Evolutionary conservation across 2,888 invertebrate genomes (phyloP), one percentile per base, ranked within the genome.

Genomic region (Helleia helle): DNA sequence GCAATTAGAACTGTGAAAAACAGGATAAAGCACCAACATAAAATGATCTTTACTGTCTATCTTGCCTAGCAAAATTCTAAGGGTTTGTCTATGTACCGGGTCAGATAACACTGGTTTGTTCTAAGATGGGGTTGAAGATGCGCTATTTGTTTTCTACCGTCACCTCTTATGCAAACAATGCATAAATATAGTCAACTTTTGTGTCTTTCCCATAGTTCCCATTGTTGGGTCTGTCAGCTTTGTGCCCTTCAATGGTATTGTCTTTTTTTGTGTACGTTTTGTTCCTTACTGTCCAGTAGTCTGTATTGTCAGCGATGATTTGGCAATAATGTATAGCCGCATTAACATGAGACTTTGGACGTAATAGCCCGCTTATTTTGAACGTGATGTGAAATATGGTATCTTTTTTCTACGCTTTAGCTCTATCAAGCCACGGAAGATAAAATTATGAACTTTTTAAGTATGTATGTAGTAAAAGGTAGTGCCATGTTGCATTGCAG

Each of bases 91-190:
- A n/a, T n/a, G n/a, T n/a, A n/a, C n/a, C n/a, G n/a, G n/a, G n/a
- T n/a, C n/a, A n/a, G n/a, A n/a, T n/a, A n/a, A n/a, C n/a, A 46
- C 28, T 65, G 66, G 74, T 45, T 40, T 11, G 3, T 18, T 42
- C 22, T 38, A 59, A 61, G 68, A 71, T 65, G 59, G 76, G 79
- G 77, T 74, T 58, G 59, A 64, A 64, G 65, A 63, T 62, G 53
- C 59, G 62, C 63, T 79, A 79, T 84, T 83, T 83, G 79, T 83
- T 79, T 76, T 76, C 70, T 62, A 60, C 71, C 66, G 71, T 73
- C 80, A 80, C 72, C 74, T 79, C 66, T 70, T 62, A 80, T 75
- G 75, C 81, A 84, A 81, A 84, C 81, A 84, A 76, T 69, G 65
- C 70, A 71, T 73, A 71, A 74, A 76, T n/a, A n/a, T 63, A 63